Base-by-base conservation (phyloP, 2,797 vertebrate genomes). In the Ctenochaetus hawaiiensis region DNA sequence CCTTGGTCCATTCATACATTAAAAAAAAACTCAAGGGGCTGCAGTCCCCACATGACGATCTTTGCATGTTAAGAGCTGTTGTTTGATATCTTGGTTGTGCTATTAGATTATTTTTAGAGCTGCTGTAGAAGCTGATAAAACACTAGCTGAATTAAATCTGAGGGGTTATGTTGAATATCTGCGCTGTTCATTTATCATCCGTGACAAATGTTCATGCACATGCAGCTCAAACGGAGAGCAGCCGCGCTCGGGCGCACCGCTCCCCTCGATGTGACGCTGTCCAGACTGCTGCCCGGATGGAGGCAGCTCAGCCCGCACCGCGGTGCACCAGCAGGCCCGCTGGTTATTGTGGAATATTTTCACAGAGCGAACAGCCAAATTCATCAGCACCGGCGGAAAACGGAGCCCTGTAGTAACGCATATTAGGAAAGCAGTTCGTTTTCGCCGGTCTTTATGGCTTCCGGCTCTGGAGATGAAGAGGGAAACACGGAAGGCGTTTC, bases 391-490 rank as follows among this genome's bases (percentile, higher is more conserved):
- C 22, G 61, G 59, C 47, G 77, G 68, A 75, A 69, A 80, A 60
- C 5, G 14, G 26, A 54, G 41, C 9, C 22, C 14, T 12, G 61
- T 14, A 41, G 73, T 58, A 53, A 64, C 61, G 64, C 61, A 37
- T 45, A 75, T 72, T 75, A 61, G 53, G 77, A 80, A 81, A 76
- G 0, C 78, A 52, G 65, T 10, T 65, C 7, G n/a, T 30, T 54
- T 52, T 56, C 56, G 52, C 45, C 43, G 54, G 6, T n/a, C 39
- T 78, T 80, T 11, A 94, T 95, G 94, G 93, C 93, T 68, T 92
- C 94, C 60, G 84, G 83, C 87, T 83, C 8, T 47, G 81, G 59
- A 37, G 85, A 86, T 23, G 88, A 85, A 10, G 85, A 86, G 57
- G 81, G 75, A 39, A 70, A 43, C 69, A 18, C 80, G 77, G 76